These are phyloP conservation scores for Scolopax rusticola DNA, from an alignment of 2,797 vertebrate species.

Conservation along the genomic window DNA sequence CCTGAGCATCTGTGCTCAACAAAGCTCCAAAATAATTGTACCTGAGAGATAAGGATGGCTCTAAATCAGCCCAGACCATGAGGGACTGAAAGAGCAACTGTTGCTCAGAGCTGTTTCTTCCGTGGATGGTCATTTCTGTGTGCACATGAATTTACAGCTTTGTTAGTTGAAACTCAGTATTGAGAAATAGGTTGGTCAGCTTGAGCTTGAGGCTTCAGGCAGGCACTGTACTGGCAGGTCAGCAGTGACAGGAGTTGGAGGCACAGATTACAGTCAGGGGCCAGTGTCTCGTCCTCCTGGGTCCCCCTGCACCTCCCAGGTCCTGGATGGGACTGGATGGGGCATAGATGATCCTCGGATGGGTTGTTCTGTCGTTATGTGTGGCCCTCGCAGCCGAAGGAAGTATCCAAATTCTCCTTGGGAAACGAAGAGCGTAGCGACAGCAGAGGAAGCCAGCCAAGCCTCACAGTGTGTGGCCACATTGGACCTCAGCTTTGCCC, in stretches of 20 bases:
- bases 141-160: not conserved
- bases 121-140: not conserved
- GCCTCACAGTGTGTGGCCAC: slow-evolving; percentile 62
- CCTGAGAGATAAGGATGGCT: not conserved
- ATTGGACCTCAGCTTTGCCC: slow-evolving; percentile 30
- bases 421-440: not conserved
- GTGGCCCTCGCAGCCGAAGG: not conserved
- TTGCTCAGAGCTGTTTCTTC: not conserved
- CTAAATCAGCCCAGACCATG: not conserved
- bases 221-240: not conserved
- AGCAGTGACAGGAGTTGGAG: not conserved
- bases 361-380: not conserved
- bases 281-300: not conserved
- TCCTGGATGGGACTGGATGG: not conserved
- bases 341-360: not conserved
- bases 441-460: slow-evolving; percentile 48
- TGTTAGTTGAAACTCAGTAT: not conserved
- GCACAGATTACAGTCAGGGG: not conserved
- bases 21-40: not conserved
- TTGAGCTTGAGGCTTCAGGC: not conserved
- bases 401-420: slow-evolving; percentile 19
- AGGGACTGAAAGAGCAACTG: not conserved
- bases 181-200: not conserved
- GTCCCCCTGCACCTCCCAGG: not conserved
- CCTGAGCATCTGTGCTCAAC: not conserved